phyloP scores from a whole-genome alignment of 2,888 invertebrate genomes.

The Anagyrus pseudococci region DNA sequence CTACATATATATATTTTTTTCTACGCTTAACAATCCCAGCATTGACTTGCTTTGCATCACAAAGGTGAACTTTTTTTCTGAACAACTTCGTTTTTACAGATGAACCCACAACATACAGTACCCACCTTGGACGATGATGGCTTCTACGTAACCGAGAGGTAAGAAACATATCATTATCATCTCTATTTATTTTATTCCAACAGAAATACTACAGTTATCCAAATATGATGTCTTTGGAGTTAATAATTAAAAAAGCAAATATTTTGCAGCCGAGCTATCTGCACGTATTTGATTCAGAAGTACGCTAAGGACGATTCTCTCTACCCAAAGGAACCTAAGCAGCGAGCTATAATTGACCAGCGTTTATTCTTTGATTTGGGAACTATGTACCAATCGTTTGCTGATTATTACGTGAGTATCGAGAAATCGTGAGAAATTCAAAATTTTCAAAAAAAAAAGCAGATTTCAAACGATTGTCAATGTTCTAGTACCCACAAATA shows the following conservation, averaged over 20 bases:
- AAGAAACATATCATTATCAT: constrained; percentile 28
- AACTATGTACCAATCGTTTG: constrained; percentile 65
- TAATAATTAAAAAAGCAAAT: constrained; percentile 1
- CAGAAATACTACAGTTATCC: too few relatives aligned
- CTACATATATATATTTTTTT: too few relatives aligned
- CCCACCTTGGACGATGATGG: constrained; percentile 78
- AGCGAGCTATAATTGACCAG: constrained; percentile 70
- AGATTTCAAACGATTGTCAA: neutral
- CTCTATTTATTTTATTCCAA: too few relatives aligned
- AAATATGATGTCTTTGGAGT: neutral
- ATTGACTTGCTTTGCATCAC: too few relatives aligned
- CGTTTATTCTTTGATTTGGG: constrained; percentile 70
- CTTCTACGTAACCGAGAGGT: constrained; percentile 75
- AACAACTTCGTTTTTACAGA: too few relatives aligned
- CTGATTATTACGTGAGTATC: constrained; percentile 68
- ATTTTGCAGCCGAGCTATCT: constrained; percentile 70
- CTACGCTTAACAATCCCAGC: too few relatives aligned
- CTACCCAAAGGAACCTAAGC: constrained; percentile 71
- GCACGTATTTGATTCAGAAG: constrained; percentile 71
- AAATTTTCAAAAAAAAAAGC: neutral
- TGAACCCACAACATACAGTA: constrained; percentile 76
- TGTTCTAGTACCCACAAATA: constrained; percentile 59
- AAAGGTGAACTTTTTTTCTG: too few relatives aligned
- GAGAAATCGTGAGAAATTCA: neutral
- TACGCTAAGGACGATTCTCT: constrained; percentile 71